Conservation (phyloP, 2,888 invertebrate species). For the Ophion ventricosus region DNA sequence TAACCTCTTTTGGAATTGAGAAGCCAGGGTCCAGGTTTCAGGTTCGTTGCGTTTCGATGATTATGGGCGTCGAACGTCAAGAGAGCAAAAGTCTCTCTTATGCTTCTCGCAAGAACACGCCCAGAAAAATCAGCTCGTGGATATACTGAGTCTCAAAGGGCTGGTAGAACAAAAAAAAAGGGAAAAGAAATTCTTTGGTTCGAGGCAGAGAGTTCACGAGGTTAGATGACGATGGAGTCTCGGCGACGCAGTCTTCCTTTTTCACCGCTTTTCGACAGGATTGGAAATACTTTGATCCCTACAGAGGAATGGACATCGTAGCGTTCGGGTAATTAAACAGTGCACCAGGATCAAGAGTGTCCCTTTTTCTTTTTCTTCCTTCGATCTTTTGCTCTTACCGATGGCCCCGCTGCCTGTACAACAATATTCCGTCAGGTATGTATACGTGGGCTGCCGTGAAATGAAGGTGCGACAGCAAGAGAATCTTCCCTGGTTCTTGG, state of each 20-base stretch:
- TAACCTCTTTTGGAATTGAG: constrained; percentile 40
- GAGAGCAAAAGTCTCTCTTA: constrained; percentile 24
- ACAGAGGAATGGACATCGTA: not conserved
- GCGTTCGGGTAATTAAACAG: constrained; percentile 58
- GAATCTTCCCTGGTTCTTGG: constrained; percentile 55
- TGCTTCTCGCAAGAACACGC: constrained; percentile 46
- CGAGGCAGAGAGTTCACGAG: not conserved
- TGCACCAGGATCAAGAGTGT: constrained; percentile 32
- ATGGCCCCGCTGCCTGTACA: constrained; percentile 26
- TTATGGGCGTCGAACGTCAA: constrained; percentile 20
- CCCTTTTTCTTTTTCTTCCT: constrained; percentile 2
- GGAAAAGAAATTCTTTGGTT: not conserved
- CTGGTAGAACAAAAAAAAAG: constrained; percentile 18
- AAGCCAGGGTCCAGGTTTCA: constrained; percentile 35
- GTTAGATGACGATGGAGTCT: not conserved
- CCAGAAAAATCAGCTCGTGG: constrained; percentile 49
- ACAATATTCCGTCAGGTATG: constrained; percentile 49
- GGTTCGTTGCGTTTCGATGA: not conserved
- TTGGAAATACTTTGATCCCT: constrained; percentile 6
- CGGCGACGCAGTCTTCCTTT: not conserved
- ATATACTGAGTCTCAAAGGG: constrained; percentile 35
- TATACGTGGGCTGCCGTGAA: not conserved
- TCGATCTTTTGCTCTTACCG: constrained; percentile 8
- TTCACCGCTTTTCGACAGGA: not conserved
- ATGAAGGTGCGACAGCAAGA: constrained; percentile 39